Evolutionary conservation across 2,797 vertebrate species (phyloP).

Genomic region (Sarcophilus harrisii): DNA sequence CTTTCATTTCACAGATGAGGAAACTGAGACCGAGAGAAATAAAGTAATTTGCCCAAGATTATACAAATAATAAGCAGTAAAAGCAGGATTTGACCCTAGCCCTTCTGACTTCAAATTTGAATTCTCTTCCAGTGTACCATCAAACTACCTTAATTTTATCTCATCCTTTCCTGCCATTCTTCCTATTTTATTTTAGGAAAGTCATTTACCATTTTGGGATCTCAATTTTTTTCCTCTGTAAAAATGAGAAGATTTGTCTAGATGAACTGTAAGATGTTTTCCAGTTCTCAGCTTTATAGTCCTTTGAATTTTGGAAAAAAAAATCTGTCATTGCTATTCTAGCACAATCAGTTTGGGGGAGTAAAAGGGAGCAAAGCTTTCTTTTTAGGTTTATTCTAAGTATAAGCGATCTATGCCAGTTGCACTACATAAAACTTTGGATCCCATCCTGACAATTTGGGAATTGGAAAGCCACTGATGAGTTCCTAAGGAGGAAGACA

Average conservation of each 20-base stretch:
- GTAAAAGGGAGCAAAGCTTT: conserved; percentile 59
- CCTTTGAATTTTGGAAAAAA: neutral
- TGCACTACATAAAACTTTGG: conserved; percentile 56
- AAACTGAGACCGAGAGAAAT: neutral
- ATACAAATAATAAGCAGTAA: neutral
- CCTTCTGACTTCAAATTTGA: neutral
- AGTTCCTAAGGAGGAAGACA: conserved; percentile 49
- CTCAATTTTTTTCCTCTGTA: neutral
- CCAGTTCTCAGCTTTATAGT: neutral
- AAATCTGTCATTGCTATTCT: neutral
- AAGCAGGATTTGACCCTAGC: neutral
- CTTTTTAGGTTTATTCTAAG: conserved; percentile 62
- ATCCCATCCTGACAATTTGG: conserved; percentile 65
- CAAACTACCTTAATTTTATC: neutral
- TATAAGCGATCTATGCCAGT: conserved; percentile 43
- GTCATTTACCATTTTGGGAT: neutral
- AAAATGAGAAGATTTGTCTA: neutral
- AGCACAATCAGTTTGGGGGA: conserved; percentile 61
- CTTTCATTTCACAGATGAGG: neutral
- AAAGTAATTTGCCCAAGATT: neutral
- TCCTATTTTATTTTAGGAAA: neutral
- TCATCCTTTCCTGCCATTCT: neutral
- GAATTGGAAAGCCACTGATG: conserved; percentile 22
- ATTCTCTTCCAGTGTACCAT: neutral
- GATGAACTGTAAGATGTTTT: neutral